Evolutionary conservation across 1,140 invertebrate species (phyloP), one percentile per base, ranked within the genome.

Genomic region (Diachasmimorpha longicaudata): DNA sequence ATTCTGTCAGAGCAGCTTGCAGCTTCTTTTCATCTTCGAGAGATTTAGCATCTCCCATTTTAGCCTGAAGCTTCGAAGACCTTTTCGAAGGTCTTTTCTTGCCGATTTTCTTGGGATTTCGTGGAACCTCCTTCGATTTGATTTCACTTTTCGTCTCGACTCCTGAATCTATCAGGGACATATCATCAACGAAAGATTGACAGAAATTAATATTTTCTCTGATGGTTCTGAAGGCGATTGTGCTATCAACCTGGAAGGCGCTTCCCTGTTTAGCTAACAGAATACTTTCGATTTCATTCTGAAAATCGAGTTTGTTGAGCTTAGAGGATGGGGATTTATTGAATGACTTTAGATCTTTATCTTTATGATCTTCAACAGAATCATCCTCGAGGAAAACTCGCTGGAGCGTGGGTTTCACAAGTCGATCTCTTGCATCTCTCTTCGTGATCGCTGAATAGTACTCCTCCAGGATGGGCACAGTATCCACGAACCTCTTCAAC

Each of bases 401-500:
- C 23, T 69, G 69, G 25, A 80, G 70, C 21, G 13, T 11, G 4
- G 78, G 37, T 69, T 74, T 81, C 0, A 1, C 9, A 11, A 78
- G 37, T 23, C 69, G 58, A 46, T 75, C 73, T 19, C 83, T 14
- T 6, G 81, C 67, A 13, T 42, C 39, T 55, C 71, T 80, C 36
- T 80, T 67, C n/a, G 90, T 81, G 84, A 91, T 88, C 0, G 87
- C 82, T 10, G 84, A 84, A 78, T 91, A 92, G 81, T 92, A 92
- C 82, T 92, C 90, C 42, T 90, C 87, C 2, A 92, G 42, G 11
- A 90, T 75, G 81, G 90, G 89, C 55, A 90, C 85, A 3, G 91
- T 90, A 67, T 90, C 86, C 1, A 82, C 76, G 74, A 81, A 90
- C 83, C 92, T 86, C 78, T 92, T 91, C 19, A 92, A 68, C 84